These are phyloP conservation scores for Pyrocoelia pectoralis DNA, from an alignment of 2,888 invertebrate species.

Conservation along the genomic window DNA sequence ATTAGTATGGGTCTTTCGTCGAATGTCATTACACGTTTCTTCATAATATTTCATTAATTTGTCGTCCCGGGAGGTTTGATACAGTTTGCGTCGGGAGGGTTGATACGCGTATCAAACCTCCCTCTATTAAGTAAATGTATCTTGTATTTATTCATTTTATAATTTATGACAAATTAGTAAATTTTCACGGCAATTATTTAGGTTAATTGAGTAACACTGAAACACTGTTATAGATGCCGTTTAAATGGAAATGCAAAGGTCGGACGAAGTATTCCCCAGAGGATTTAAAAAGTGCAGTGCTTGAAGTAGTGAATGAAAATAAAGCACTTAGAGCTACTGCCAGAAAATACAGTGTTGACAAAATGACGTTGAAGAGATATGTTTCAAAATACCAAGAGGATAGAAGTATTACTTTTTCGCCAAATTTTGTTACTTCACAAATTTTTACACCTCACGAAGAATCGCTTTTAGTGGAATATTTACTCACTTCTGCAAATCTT, in stretches of 20 bases:
- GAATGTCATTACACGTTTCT: too few relatives aligned
- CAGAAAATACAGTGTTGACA: constrained; percentile 3
- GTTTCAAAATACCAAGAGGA: constrained; percentile 11
- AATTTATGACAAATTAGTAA: too few relatives aligned
- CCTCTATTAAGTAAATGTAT: too few relatives aligned
- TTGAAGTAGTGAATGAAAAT: constrained; percentile 13
- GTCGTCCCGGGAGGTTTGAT: too few relatives aligned
- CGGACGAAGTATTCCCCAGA: constrained; percentile 14
- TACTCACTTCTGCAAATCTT: constrained; percentile 2
- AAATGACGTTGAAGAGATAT: constrained; percentile 9
- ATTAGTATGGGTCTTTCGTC: neutral
- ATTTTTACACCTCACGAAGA: constrained; percentile 8
- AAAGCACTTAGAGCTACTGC: constrained; percentile 5
- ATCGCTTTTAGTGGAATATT: constrained; percentile 11
- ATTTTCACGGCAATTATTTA: neutral
- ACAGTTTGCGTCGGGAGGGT: too few relatives aligned
- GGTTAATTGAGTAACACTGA: neutral
- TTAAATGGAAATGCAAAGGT: constrained; percentile 9
- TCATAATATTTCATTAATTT: too few relatives aligned
- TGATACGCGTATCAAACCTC: too few relatives aligned
- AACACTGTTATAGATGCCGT: constrained; percentile 5
- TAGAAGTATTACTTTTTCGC: constrained; percentile 1
- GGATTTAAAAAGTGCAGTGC: constrained; percentile 10
- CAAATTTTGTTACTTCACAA: constrained; percentile 15
- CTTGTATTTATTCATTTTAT: too few relatives aligned